These are phyloP conservation scores for Gymnodraco acuticeps DNA, from an alignment of 2,797 vertebrate species.

Conservation along the genomic window DNA sequence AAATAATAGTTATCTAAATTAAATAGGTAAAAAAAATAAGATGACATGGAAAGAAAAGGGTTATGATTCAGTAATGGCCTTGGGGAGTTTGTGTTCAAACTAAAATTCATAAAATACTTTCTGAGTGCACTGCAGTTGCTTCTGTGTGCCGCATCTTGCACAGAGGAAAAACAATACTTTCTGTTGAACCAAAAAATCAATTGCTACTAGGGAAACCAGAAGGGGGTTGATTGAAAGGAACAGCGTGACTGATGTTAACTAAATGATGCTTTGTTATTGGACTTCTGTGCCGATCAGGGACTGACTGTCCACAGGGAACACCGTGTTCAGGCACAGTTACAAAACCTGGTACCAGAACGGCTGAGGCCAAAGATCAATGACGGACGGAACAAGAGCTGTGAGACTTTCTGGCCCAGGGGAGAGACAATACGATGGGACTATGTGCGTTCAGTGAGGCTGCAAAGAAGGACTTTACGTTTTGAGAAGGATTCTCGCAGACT, in stretches of 20 bases:
- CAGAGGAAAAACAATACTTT: neutral
- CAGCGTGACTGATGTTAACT: neutral
- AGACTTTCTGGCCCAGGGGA: neutral
- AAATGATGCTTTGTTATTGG: neutral
- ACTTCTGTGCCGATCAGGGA: neutral
- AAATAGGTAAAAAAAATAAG: neutral
- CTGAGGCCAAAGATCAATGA: neutral
- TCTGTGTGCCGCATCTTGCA: neutral
- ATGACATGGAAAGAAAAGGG: neutral
- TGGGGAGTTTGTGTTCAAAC: neutral
- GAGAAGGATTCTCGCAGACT: constrained; percentile 37
- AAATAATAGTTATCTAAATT: neutral
- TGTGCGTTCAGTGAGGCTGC: constrained; percentile 5
- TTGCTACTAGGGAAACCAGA: neutral
- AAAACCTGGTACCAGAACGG: neutral
- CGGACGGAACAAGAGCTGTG: neutral
- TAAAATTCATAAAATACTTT: neutral
- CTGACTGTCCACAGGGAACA: neutral
- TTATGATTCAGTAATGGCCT: neutral
- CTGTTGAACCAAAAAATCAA: neutral
- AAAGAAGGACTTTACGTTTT: constrained; percentile 13
- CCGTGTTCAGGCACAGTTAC: neutral
- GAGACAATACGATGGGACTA: constrained; percentile 8
- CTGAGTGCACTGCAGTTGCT: neutral
- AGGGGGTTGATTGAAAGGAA: constrained; percentile 2